phyloP scores from a whole-genome alignment of 2,888 invertebrate genomes.

The Drosophila prolongata region DNA sequence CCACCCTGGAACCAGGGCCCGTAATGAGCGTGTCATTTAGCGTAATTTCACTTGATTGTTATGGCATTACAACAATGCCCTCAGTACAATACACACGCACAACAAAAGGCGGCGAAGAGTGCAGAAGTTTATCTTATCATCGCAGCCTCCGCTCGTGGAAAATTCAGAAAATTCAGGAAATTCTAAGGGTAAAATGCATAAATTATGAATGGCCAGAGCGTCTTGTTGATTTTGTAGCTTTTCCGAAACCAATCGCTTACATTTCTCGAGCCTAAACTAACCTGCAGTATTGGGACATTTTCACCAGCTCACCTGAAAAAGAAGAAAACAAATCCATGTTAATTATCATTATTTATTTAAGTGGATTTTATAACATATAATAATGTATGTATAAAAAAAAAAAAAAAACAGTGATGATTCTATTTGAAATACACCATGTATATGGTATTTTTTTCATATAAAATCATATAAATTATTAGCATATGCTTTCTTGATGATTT shows the following conservation, averaged over 20 bases:
- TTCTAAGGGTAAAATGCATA: conserved; percentile 41
- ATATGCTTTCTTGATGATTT: too few species aligned
- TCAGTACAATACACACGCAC: conserved; percentile 46
- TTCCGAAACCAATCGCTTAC: neutral
- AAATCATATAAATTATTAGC: too few species aligned
- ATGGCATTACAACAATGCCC: conserved; percentile 69
- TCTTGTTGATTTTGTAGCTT: conserved; percentile 33
- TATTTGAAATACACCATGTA: too few species aligned
- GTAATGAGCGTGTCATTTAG: conserved; percentile 79
- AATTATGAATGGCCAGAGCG: conserved; percentile 48
- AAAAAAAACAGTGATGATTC: too few species aligned
- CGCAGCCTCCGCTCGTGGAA: conserved; percentile 38
- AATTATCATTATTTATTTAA: neutral
- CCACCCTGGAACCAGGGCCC: conserved; percentile 38
- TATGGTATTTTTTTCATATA: too few species aligned
- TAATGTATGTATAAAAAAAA: too few species aligned
- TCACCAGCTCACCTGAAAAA: conserved; percentile 20
- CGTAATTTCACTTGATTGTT: conserved; percentile 76
- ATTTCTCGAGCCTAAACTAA: conserved; percentile 8
- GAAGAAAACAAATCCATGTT: too few species aligned
- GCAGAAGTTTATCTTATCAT: conserved; percentile 72
- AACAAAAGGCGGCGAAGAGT: conserved; percentile 40
- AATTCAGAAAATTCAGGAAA: neutral
- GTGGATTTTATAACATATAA: too few species aligned
- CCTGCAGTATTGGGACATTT: conserved; percentile 9